Conservation (phyloP, 1,140 invertebrate species). For the Copidosoma floridanum region DNA sequence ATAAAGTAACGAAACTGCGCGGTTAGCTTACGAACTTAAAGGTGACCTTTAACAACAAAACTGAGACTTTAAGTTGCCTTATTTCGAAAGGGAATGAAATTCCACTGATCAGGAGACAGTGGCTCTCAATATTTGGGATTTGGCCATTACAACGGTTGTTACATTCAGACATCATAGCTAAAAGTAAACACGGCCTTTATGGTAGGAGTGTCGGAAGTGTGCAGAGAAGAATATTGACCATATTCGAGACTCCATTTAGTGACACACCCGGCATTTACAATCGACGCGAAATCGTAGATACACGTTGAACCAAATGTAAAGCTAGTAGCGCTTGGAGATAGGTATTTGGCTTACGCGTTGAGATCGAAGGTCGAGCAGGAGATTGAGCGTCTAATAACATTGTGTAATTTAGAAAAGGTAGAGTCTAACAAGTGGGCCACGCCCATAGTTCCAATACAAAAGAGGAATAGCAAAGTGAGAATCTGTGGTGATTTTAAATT, state of each 20-base stretch:
- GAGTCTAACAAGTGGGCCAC: conserved; percentile 46
- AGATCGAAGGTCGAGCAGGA: conserved; percentile 34
- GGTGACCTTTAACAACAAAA: neutral
- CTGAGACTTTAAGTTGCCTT: neutral
- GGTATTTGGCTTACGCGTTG: conserved; percentile 34
- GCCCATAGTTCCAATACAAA: conserved; percentile 49
- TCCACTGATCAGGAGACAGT: neutral
- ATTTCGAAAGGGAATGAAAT: neutral
- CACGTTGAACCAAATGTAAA: conserved; percentile 31
- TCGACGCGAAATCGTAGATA: conserved; percentile 10
- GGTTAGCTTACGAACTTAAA: neutral
- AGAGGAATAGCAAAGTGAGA: conserved; percentile 34
- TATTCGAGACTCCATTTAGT: conserved; percentile 2
- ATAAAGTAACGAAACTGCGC: neutral
- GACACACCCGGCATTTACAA: conserved; percentile 19
- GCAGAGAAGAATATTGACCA: neutral
- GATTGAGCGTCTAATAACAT: conserved; percentile 31
- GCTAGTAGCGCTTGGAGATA: conserved; percentile 39
- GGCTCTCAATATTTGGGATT: conserved; percentile 23
- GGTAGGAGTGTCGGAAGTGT: neutral
- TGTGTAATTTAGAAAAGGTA: conserved; percentile 43
- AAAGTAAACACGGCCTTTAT: neutral
- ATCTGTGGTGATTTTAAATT: conserved; percentile 18
- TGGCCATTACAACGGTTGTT: conserved; percentile 10
- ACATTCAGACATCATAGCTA: neutral